These are phyloP conservation scores for Folsomia candida DNA, from an alignment of 2,888 invertebrate species.

Conservation along the genomic window DNA sequence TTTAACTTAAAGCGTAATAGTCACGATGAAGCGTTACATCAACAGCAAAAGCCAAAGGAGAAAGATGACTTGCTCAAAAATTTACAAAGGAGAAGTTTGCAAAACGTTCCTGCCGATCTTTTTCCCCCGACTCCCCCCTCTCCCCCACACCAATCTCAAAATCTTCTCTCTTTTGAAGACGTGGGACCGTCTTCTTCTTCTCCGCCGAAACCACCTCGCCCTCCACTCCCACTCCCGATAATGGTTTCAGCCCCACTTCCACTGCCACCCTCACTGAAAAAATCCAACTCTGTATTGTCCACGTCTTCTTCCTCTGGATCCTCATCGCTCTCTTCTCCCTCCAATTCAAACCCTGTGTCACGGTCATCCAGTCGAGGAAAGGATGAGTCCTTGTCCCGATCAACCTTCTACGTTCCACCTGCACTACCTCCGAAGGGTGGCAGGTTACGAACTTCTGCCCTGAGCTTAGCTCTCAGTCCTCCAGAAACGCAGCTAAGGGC, in stretches of 20 bases:
- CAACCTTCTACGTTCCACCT: slow-evolving; percentile 10
- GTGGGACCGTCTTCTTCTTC: slow-evolving; percentile 2
- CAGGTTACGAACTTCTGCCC: neutral
- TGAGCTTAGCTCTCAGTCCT: neutral
- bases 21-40: neutral
- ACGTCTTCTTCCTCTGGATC: slow-evolving; percentile 39
- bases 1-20: slow-evolving; percentile 22
- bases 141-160: neutral
- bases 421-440: slow-evolving; percentile 6
- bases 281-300: slow-evolving; percentile 39
- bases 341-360: slow-evolving; percentile 21
- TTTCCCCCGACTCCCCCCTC: neutral
- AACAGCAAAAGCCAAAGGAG: neutral
- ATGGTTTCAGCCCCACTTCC: slow-evolving; percentile 15
- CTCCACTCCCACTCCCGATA: slow-evolving; percentile 25
- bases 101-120: neutral
- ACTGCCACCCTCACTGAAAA: slow-evolving; percentile 27
- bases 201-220: slow-evolving; percentile 23
- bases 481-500: neutral
- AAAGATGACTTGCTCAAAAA: slow-evolving; percentile 1
- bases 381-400: slow-evolving; percentile 9
- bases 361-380: slow-evolving; percentile 23
- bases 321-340: slow-evolving; percentile 13
- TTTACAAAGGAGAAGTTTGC: neutral
- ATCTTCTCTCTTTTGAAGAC: neutral